Base-by-base conservation (phyloP, 2,888 invertebrate genomes). In the Cecidostiba fungosa region DNA sequence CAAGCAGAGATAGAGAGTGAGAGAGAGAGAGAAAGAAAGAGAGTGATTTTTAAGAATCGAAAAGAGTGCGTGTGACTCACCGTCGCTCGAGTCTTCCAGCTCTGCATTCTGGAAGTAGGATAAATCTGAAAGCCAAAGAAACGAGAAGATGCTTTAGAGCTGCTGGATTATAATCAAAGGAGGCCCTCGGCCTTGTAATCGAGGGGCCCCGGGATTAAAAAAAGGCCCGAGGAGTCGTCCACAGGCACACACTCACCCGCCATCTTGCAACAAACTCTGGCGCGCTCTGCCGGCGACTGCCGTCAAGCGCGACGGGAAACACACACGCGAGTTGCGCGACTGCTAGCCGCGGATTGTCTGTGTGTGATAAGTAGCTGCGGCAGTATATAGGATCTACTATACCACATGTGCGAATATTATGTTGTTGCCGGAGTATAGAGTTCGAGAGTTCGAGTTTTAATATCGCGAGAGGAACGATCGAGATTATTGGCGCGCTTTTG, bases 251-350 rank as follows among this genome's bases (percentile, higher is more conserved):
- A 93, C 93, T 93, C 93, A 93, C 93, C 93, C 93, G 93, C 93
- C 93, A 93, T 93, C 91, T 93, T 93, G 92, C 90, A 92, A 87
- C 93, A 93, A 93, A 93, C 93, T 92, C 89, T 89, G 84, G 89
- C 92, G 93, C 91, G 76, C 90, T 88, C 93, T 89, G 80, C 86
- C 88, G 92, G 90, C 88, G 66, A 86, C 84, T 86, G 69, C n/a
- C 54, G n/a, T 59, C 36, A 29, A 54, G 23, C 59, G n/a, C 32
- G 36, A 66, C 29, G 29, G 26, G 29, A 66, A 66, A 66, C 66
- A 73, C 23, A 23, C 23, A 23, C 73, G 73, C 73, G 72, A 72
- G 43, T 72, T 72, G 72, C 39, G 72, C 23, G 72, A 59, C 54
- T 59, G 54, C 8, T 36, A 36, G 36, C 36, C 36, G 4, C 36